Base-by-base conservation (phyloP, 2,888 invertebrate genomes). In the Mechanitis messenoides region DNA sequence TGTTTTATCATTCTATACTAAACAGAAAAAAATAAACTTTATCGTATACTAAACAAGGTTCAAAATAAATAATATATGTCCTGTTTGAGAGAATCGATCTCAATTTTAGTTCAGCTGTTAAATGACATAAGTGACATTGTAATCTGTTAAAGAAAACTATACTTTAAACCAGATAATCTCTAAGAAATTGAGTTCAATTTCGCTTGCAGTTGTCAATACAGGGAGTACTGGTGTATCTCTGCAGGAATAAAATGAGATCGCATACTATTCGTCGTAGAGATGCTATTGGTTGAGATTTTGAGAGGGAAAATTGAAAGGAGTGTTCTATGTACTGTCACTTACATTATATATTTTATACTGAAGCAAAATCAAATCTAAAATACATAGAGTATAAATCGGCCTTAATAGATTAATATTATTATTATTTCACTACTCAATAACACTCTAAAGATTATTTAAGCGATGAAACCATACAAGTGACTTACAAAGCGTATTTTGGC, bases 71-170 rank as follows among this genome's bases (percentile, higher is more conserved):
- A 63, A 60, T n/a, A 47, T 33, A 2, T 35, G 20, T 56, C 59
- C 66, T 58, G 74, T 86, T 81, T 81, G 71, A 87, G 88, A 88
- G 88, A 88, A 90, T 90, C 90, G 90, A 90, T 90, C 89, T 89
- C 78, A 68, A 78, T 81, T 77, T 73, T 59, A 57, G 12, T 35
- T 56, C n/a, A 64, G 62, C 65, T 62, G 58, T 46, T 67, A 72
- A 85, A 80, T 33, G 77, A 62, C 70, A 31, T 73, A 84, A 76
- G 71, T 67, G 70, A 64, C 77, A 59, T 11, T 33, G 33, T 53
- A 54, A 33, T 5, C 38, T 57, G 58, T 35, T 60, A 74, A 61
- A 59, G 55, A 42, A 79, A 72, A 73, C 63, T 66, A 33, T 55
- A 69, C 72, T 69, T 67, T 80, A 74, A 64, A 20, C 12, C 4